Conservation (phyloP, 2,113 vertebrate species). For the Leucosticte australis region DNA sequence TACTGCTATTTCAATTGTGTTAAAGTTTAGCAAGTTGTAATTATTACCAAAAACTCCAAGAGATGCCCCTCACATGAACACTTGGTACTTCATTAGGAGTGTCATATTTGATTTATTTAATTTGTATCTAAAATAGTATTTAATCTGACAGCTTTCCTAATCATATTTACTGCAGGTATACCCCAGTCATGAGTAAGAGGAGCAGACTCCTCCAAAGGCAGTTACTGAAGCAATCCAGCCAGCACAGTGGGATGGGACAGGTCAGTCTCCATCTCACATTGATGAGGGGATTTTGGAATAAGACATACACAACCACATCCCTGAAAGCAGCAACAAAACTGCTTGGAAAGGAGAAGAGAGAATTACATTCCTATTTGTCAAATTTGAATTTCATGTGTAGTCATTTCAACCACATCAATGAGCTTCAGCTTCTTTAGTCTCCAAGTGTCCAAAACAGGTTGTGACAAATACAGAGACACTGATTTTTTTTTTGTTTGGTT, state of each 20-base stretch:
- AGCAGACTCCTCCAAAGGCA: not conserved
- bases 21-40: constrained; percentile 16
- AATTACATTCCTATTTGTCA: not conserved
- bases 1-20: not conserved
- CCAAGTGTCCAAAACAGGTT: not conserved
- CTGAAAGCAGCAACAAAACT: not conserved
- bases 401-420: not conserved
- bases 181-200: not conserved
- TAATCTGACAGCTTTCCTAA: not conserved
- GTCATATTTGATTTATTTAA: not conserved
- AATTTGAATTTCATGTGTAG: not conserved
- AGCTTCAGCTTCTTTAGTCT: not conserved
- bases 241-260: not conserved
- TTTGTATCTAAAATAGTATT: not conserved
- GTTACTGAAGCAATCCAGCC: not conserved
- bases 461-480: not conserved
- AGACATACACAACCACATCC: not conserved
- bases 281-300: not conserved
- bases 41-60: not conserved
- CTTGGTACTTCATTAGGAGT: not conserved
- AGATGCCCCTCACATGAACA: not conserved
- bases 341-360: not conserved
- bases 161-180: not conserved
- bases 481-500: not conserved
- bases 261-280: not conserved